A percentile compares a stretch with the other conserved stretches of the same genome.
These are phyloP conservation scores for Melanostoma mellinum DNA, from an alignment of 2,888 invertebrate genomes.

Conservation along the genomic window DNA sequence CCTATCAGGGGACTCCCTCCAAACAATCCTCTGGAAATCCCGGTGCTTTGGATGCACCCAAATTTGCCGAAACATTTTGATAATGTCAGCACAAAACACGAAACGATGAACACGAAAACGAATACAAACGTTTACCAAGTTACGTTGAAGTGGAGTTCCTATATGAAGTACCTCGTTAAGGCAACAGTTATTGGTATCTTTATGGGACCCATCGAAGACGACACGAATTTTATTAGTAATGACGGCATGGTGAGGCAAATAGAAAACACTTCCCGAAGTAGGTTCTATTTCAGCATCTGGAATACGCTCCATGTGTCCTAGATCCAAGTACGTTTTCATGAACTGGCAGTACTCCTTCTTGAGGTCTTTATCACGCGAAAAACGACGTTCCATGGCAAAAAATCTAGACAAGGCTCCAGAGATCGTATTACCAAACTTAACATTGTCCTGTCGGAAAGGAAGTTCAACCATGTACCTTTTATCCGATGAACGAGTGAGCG, in stretches of 20 bases:
- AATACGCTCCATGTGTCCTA: slow-evolving; percentile 16
- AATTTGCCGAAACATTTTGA: too few relatives aligned
- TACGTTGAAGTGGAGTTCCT: too few relatives aligned
- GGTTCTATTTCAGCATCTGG: slow-evolving; percentile 5
- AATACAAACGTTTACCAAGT: too few relatives aligned
- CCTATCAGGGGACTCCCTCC: not conserved
- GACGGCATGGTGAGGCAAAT: too few relatives aligned
- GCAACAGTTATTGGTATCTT: too few relatives aligned
- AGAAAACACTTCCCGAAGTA: slow-evolving; percentile 9
- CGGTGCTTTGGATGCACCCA: too few relatives aligned
- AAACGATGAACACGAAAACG: slow-evolving; percentile 47
- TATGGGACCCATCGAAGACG: too few relatives aligned
- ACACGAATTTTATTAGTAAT: too few relatives aligned
- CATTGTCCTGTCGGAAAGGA: slow-evolving; percentile 4
- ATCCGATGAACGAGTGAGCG: not conserved
- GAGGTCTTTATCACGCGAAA: slow-evolving; percentile 8
- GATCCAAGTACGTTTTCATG: slow-evolving; percentile 7
- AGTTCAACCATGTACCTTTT: slow-evolving; percentile 22
- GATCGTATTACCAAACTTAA: too few relatives aligned
- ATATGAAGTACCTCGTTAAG: too few relatives aligned
- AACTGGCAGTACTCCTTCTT: not conserved
- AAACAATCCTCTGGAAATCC: too few relatives aligned
- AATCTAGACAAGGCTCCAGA: slow-evolving; percentile 4
- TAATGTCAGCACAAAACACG: slow-evolving; percentile 18
- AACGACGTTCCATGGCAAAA: slow-evolving; percentile 10